Evolutionary conservation across 2,888 invertebrate species (phyloP).

Genomic region (Polyploca ridens): DNA sequence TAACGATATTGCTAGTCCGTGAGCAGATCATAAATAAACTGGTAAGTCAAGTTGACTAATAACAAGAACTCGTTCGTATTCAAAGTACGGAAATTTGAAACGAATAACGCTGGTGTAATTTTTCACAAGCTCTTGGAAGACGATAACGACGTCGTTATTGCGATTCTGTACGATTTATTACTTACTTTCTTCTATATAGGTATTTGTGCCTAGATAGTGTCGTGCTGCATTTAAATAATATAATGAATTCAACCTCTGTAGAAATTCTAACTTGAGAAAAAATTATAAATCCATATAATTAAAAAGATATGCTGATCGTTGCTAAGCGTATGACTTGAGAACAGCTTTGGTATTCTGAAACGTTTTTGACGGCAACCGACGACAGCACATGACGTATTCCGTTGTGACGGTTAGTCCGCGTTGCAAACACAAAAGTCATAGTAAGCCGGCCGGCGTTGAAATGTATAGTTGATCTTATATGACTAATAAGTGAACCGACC

Average conservation of each 20-base stretch:
- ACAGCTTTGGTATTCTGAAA: too few relatives aligned
- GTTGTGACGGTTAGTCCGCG: too few relatives aligned
- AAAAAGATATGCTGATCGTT: too few relatives aligned
- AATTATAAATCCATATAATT: too few relatives aligned
- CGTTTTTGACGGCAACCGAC: too few relatives aligned
- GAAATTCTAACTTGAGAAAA: too few relatives aligned
- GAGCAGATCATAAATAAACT: slow-evolving; percentile 13
- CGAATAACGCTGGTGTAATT: slow-evolving; percentile 49
- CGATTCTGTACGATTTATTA: slow-evolving; percentile 14
- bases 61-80: slow-evolving; percentile 41
- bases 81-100: slow-evolving; percentile 41
- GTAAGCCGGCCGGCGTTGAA: too few relatives aligned
- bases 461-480: too few relatives aligned
- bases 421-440: too few relatives aligned
- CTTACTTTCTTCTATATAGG: slow-evolving; percentile 12
- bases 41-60: slow-evolving; percentile 38
- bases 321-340: too few relatives aligned
- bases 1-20: background rate
- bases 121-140: slow-evolving; percentile 36
- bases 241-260: background rate
- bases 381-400: too few relatives aligned
- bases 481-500: too few relatives aligned
- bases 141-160: slow-evolving; percentile 43
- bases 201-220: background rate
- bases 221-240: background rate